These are phyloP conservation scores for Palythoa heliodiscus DNA, from an alignment of 92 coral and sea anemone genomes.

Conservation along the genomic window DNA sequence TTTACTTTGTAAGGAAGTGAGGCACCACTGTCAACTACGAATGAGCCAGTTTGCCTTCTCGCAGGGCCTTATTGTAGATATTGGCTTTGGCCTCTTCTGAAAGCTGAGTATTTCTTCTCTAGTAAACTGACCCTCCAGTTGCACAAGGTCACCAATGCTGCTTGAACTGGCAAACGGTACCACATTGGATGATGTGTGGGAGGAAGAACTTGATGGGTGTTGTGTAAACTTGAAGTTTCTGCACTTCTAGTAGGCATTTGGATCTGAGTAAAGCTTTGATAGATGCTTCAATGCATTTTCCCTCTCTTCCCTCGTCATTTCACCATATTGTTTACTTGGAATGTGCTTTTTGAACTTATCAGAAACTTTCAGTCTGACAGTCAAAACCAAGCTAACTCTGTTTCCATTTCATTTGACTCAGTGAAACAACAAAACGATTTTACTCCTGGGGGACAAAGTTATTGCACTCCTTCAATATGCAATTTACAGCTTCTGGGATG, in stretches of 20 bases:
- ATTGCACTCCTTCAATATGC: conserved; percentile 55
- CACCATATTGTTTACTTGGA: conserved; percentile 33
- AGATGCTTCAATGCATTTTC: conserved; percentile 47
- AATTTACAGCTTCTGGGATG: conserved; percentile 51
- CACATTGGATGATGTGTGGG: conserved; percentile 12
- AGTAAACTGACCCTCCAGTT: conserved; percentile 56
- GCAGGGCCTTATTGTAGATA: conserved; percentile 46
- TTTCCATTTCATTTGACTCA: conserved; percentile 47
- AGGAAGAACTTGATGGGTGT: conserved; percentile 44
- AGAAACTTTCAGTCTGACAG: conserved; percentile 53
- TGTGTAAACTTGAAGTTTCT: conserved; percentile 50
- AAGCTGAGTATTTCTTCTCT: conserved; percentile 55
- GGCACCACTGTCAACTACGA: conserved; percentile 56
- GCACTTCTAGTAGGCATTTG: conserved; percentile 57
- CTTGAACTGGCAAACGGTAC: conserved; percentile 38
- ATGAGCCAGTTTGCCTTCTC: conserved; percentile 61
- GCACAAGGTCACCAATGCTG: conserved; percentile 45
- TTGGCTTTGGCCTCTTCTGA: conserved; percentile 56
- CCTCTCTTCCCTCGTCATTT: conserved; percentile 59
- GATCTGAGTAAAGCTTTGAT: conserved; percentile 60
- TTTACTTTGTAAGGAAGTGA: conserved; percentile 51
- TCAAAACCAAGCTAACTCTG: conserved; percentile 52
- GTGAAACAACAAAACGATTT: conserved; percentile 46
- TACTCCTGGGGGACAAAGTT: conserved; percentile 50
- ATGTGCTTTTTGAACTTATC: conserved; percentile 17